Percentiles rank a stretch among this genome's conserved stretches.
These are phyloP conservation scores for Chamaea fasciata DNA, from an alignment of 2,113 vertebrate species.

Conservation along the genomic window DNA sequence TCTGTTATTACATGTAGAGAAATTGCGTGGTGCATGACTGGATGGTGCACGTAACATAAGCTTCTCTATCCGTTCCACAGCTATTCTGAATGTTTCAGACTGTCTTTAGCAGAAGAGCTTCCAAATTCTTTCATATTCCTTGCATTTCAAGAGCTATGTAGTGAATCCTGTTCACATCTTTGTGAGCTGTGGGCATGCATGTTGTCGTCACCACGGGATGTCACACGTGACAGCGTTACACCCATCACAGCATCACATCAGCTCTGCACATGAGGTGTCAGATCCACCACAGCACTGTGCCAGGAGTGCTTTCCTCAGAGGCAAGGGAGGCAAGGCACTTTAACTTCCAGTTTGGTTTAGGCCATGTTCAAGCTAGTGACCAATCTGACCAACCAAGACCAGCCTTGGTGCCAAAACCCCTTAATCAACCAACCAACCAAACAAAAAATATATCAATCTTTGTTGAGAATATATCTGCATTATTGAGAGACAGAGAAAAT, in stretches of 20 bases:
- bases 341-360: background rate
- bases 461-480: background rate
- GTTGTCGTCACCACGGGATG: background rate
- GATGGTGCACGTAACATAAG: background rate
- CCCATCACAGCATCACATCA: background rate
- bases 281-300: background rate
- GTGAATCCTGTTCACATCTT: background rate
- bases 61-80: background rate
- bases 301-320: background rate
- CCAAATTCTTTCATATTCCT: background rate
- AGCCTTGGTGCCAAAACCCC: background rate
- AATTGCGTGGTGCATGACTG: background rate
- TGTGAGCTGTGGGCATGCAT: background rate
- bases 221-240: fast-evolving
- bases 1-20: background rate
- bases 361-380: background rate
- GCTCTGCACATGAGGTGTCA: background rate
- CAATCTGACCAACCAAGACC: background rate
- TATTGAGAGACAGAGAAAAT: background rate
- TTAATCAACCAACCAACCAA: background rate
- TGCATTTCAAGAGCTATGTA: background rate
- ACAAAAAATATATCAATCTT: fast-evolving
- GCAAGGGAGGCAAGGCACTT: background rate
- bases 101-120: background rate
- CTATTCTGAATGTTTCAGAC: background rate